Evolutionary conservation across 2,888 invertebrate species (phyloP).

Genomic region (Leucoptera coffeella): DNA sequence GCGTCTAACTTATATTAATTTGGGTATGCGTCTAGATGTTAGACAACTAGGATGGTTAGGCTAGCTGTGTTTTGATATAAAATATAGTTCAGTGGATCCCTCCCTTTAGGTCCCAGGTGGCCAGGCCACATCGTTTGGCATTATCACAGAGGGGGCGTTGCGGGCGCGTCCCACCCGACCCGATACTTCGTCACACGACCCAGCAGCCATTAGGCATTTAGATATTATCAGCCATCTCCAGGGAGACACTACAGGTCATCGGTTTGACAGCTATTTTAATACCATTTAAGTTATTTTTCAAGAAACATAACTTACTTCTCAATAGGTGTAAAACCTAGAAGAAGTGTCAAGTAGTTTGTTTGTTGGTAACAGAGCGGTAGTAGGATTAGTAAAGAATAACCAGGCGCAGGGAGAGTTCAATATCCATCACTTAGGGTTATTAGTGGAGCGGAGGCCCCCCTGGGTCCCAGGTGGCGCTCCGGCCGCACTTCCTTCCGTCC

Average conservation of each 20-base stretch:
- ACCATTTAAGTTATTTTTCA: no score
- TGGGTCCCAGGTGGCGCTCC: constrained; percentile 40
- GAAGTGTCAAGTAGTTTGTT: no score
- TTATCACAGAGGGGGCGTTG: constrained; percentile 44
- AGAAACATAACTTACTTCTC: no score
- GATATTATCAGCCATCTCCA: constrained; percentile 47
- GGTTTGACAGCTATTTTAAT: no score
- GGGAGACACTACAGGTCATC: constrained; percentile 36
- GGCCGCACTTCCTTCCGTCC: constrained; percentile 45
- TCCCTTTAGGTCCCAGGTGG: constrained; percentile 55
- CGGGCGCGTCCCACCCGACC: constrained; percentile 12
- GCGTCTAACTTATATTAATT: no score
- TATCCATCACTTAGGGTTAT: constrained; percentile 14
- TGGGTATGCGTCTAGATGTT: no score
- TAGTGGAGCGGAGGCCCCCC: constrained; percentile 12
- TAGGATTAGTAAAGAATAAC: no score
- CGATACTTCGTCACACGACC: constrained; percentile 52
- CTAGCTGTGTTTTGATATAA: no score
- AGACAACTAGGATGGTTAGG: no score
- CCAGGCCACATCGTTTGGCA: constrained; percentile 55
- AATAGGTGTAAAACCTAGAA: no score
- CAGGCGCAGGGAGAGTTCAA: constrained; percentile 3
- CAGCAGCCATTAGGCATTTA: constrained; percentile 57
- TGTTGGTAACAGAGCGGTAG: no score
- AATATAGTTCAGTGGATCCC: no score